A percentile compares a stretch with the other conserved stretches of the same genome.
Conservation (phyloP, 2,113 vertebrate species). For the Furnarius figulus region DNA sequence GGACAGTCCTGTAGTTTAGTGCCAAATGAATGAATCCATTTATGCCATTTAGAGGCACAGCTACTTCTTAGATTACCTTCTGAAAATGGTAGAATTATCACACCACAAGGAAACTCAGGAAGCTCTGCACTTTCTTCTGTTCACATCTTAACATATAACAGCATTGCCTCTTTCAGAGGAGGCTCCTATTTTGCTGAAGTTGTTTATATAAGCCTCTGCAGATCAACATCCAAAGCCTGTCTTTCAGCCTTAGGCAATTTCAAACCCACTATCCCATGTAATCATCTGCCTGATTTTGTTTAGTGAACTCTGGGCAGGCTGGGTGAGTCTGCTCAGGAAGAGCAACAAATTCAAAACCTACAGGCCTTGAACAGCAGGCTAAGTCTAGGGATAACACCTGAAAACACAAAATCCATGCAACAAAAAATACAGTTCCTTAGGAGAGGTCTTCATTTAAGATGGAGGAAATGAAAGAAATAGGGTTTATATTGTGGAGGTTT, state of each 20-base stretch:
- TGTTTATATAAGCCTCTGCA: neutral
- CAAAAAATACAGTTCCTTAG: neutral
- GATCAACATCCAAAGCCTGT: neutral
- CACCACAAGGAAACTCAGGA: neutral
- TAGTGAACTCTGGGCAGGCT: neutral
- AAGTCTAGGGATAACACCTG: neutral
- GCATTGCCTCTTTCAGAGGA: neutral
- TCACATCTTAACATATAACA: neutral
- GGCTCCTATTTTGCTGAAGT: neutral
- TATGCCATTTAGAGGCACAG: neutral
- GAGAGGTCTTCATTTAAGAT: neutral
- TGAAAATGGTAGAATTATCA: constrained; percentile 23
- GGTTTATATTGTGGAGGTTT: neutral
- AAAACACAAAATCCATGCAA: neutral
- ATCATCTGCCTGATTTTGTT: neutral
- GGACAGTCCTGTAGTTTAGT: neutral
- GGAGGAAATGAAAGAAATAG: neutral
- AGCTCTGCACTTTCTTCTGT: neutral
- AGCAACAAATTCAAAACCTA: neutral
- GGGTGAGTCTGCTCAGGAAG: neutral
- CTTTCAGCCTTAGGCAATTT: neutral
- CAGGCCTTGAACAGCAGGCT: neutral
- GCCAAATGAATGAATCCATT: constrained; percentile 11
- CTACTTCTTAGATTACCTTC: neutral
- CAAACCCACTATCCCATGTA: neutral